Percentiles rank a stretch among this genome's conserved stretches.
phyloP scores from a whole-genome alignment of 2,797 vertebrate genomes.

The Sebastes matsubarae region DNA sequence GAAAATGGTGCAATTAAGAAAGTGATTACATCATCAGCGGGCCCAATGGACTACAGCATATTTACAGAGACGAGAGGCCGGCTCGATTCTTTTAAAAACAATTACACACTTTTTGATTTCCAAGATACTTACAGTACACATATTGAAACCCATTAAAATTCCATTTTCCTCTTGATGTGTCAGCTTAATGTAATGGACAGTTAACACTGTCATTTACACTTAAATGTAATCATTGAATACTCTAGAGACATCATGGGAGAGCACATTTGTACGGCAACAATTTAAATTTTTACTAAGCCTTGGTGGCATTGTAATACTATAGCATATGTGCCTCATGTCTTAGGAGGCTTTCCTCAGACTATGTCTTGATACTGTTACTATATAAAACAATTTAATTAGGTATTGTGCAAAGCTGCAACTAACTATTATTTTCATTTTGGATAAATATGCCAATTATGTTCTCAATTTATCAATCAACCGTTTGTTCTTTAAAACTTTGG shows the following conservation, averaged over 20 bases:
- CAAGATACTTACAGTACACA: slow-evolving; percentile 36
- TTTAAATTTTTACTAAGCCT: not conserved
- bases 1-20: slow-evolving; percentile 82
- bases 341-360: not conserved
- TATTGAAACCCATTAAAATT: slow-evolving; percentile 63
- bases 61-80: slow-evolving; percentile 65
- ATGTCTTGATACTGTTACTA: not conserved
- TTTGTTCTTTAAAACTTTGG: not conserved
- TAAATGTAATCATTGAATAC: slow-evolving; percentile 39
- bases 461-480: not conserved
- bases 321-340: not conserved
- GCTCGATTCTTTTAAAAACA: slow-evolving; percentile 67
- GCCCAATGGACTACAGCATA: slow-evolving; percentile 73
- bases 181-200: slow-evolving; percentile 51
- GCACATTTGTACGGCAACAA: not conserved
- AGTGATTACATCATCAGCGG: slow-evolving; percentile 76
- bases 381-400: not conserved
- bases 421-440: not conserved
- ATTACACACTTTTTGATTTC: slow-evolving; percentile 66
- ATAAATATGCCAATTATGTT: not conserved
- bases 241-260: not conserved
- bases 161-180: slow-evolving; percentile 62
- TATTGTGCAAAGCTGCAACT: not conserved
- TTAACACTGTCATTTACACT: slow-evolving; percentile 52
- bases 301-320: not conserved